phyloP scores from a whole-genome alignment of 2,888 invertebrate genomes.

The Euzophera pinguis region DNA sequence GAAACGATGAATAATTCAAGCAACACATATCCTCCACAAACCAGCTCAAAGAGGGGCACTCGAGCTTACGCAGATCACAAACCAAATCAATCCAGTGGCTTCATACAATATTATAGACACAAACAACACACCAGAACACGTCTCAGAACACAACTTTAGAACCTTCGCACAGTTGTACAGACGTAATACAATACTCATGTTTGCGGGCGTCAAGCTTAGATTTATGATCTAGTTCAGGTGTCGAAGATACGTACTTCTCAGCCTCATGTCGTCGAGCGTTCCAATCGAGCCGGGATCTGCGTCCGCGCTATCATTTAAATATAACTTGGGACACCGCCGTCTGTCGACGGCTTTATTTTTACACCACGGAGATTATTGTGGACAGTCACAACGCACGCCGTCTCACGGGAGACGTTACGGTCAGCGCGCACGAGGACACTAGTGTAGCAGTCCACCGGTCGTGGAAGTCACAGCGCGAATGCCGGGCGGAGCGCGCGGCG shows the following conservation, averaged over 20 bases:
- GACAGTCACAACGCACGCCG: slow-evolving; percentile 57
- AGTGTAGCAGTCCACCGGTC: slow-evolving; percentile 29
- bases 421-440: slow-evolving; percentile 31
- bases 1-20: slow-evolving; percentile 52
- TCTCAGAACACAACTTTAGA: slow-evolving; percentile 20
- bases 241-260: slow-evolving; percentile 60
- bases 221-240: slow-evolving; percentile 51
- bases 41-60: slow-evolving; percentile 41
- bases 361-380: slow-evolving; percentile 60
- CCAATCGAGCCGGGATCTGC: slow-evolving; percentile 59
- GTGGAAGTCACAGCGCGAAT: slow-evolving; percentile 56
- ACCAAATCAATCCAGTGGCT: slow-evolving; percentile 23
- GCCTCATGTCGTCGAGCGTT: slow-evolving; percentile 66
- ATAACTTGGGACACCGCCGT: slow-evolving; percentile 71
- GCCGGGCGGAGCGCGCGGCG: slow-evolving; percentile 45
- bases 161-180: slow-evolving; percentile 23
- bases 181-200: slow-evolving; percentile 34
- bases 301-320: slow-evolving; percentile 76
- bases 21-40: slow-evolving; percentile 46
- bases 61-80: slow-evolving; percentile 30
- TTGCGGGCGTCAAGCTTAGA: slow-evolving; percentile 37
- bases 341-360: slow-evolving; percentile 77
- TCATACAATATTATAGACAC: slow-evolving; percentile 20
- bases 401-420: slow-evolving; percentile 47
- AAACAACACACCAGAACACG: slow-evolving; percentile 23